Evolutionary conservation across 2,113 vertebrate genomes (phyloP).

Genomic region (Pteruthius melanotis): DNA sequence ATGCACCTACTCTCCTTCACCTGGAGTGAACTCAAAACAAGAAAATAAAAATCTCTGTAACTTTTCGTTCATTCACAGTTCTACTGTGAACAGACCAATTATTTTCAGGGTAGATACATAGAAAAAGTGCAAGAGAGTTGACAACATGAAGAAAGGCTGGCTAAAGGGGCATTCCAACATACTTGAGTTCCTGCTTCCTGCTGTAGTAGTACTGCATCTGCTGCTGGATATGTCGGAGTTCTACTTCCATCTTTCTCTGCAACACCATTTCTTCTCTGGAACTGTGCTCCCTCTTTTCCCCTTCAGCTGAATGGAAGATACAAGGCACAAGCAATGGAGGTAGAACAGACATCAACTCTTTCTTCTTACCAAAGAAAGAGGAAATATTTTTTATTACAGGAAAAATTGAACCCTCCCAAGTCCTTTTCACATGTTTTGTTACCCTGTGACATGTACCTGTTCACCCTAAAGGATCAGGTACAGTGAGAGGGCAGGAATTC

Average conservation of each 20-base stretch:
- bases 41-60: not conserved
- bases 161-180: not conserved
- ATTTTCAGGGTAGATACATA: not conserved
- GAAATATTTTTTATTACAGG: not conserved
- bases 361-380: not conserved
- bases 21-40: not conserved
- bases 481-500: not conserved
- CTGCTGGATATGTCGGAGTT: conserved; percentile 80
- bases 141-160: not conserved
- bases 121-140: not conserved
- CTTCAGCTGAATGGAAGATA: not conserved
- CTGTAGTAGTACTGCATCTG: conserved; percentile 82
- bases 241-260: conserved; percentile 68
- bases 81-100: not conserved
- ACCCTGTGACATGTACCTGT: not conserved
- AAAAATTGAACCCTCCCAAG: rapidly evolving
- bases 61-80: not conserved
- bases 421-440: not conserved
- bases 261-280: not conserved
- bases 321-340: not conserved
- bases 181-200: conserved; percentile 84
- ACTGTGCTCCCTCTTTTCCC: not conserved
- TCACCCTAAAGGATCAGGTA: not conserved
- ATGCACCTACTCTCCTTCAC: not conserved
- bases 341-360: not conserved